Conservation (phyloP, 2,113 vertebrate species). For the Tonatia bakeri region DNA sequence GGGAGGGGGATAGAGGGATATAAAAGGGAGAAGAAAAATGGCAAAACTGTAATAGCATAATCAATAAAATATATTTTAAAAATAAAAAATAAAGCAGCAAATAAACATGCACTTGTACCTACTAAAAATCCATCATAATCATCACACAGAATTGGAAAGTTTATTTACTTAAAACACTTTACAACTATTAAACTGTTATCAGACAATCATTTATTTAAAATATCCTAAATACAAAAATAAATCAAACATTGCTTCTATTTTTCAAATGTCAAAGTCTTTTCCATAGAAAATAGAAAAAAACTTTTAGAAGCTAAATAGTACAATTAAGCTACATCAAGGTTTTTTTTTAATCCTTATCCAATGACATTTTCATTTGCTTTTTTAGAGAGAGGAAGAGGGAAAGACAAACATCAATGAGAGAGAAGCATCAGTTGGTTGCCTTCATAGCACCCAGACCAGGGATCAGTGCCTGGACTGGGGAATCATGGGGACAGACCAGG, state of each 20-base stretch:
- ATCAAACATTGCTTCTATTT: conserved; percentile 80
- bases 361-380: too few species aligned
- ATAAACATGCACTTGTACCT: background rate
- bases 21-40: too few species aligned
- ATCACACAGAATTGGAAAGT: conserved; percentile 47
- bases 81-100: background rate
- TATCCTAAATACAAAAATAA: conserved; percentile 78
- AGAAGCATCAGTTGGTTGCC: too few species aligned
- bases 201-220: conserved; percentile 67
- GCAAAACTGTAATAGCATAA: too few species aligned
- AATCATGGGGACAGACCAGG: too few species aligned
- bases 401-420: too few species aligned
- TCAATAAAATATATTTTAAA: too few species aligned
- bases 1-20: too few species aligned
- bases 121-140: background rate
- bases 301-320: conserved; percentile 49
- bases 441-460: too few species aligned
- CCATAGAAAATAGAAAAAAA: conserved; percentile 77
- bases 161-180: conserved; percentile 62
- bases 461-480: too few species aligned
- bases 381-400: too few species aligned
- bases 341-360: background rate
- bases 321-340: conserved; percentile 33
- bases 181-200: conserved; percentile 61
- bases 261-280: conserved; percentile 70